Evolutionary conservation across 1,140 invertebrate genomes (phyloP).

Genomic region (Bombus polaris): DNA sequence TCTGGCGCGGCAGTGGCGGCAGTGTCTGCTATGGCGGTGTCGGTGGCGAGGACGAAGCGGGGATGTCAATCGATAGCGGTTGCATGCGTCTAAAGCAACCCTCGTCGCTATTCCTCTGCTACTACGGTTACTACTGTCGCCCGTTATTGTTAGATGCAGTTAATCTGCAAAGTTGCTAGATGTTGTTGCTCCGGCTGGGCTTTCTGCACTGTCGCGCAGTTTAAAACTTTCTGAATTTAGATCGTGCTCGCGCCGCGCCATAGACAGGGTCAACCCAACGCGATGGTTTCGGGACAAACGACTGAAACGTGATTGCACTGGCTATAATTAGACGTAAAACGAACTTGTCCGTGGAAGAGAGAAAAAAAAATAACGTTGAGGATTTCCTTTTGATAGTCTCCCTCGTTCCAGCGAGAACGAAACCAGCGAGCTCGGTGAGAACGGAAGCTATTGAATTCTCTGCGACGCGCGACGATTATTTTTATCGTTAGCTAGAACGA

Average conservation of each 20-base stretch:
- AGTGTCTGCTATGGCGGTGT: constrained; percentile 37
- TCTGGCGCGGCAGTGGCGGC: constrained; percentile 16
- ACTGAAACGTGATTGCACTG: constrained; percentile 31
- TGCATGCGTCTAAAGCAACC: constrained; percentile 69
- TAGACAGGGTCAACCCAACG: not conserved
- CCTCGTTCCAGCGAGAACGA: too few species aligned
- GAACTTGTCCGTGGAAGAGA: not conserved
- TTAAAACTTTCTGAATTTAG: constrained; percentile 58
- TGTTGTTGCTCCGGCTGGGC: constrained; percentile 3
- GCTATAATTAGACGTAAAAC: constrained; percentile 41
- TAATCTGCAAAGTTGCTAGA: constrained; percentile 60
- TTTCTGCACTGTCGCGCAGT: constrained; percentile 14
- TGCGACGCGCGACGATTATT: not conserved
- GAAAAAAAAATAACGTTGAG: not conserved
- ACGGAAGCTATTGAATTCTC: not conserved
- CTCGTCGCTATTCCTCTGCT: constrained; percentile 32
- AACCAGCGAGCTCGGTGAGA: too few species aligned
- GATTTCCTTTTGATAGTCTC: not conserved
- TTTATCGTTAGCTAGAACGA: not conserved
- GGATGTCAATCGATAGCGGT: constrained; percentile 74
- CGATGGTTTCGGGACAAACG: not conserved
- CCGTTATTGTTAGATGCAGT: constrained; percentile 58
- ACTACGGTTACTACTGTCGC: constrained; percentile 17
- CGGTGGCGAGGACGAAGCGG: constrained; percentile 51
- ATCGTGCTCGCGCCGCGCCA: not conserved